Conservation (phyloP, 2,888 invertebrate species). For the Tetropium fuscum region DNA sequence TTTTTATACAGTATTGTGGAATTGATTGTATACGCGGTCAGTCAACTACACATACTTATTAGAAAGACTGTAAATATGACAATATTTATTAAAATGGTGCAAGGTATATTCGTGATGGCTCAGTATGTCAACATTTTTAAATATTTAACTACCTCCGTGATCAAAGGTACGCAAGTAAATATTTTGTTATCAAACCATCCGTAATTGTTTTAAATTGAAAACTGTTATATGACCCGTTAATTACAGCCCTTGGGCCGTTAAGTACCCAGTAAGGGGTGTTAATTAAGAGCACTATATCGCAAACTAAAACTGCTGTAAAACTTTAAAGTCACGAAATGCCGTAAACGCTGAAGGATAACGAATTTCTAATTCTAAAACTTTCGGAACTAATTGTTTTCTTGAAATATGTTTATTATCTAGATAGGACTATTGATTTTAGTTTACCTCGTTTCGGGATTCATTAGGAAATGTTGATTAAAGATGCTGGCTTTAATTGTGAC, state of each 20-base stretch:
- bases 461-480: no score
- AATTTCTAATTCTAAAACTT: constrained; percentile 13
- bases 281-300: constrained; percentile 1
- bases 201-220: constrained; percentile 2
- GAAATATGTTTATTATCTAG: constrained; percentile 19
- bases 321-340: constrained; percentile 2
- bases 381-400: constrained; percentile 14
- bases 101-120: no score
- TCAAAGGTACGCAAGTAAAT: no score
- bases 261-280: background rate
- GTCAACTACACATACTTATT: no score
- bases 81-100: no score
- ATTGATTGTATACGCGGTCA: no score
- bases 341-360: constrained; percentile 3
- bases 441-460: background rate
- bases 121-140: no score
- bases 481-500: no score
- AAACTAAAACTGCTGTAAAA: background rate
- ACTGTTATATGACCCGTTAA: background rate
- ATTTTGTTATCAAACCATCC: background rate
- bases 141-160: no score
- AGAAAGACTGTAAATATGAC: no score
- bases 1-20: no score
- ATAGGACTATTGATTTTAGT: constrained; percentile 13
- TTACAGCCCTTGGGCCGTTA: background rate